Base-by-base conservation (phyloP, 2,113 vertebrate species). In the Accipiter cooperii region DNA sequence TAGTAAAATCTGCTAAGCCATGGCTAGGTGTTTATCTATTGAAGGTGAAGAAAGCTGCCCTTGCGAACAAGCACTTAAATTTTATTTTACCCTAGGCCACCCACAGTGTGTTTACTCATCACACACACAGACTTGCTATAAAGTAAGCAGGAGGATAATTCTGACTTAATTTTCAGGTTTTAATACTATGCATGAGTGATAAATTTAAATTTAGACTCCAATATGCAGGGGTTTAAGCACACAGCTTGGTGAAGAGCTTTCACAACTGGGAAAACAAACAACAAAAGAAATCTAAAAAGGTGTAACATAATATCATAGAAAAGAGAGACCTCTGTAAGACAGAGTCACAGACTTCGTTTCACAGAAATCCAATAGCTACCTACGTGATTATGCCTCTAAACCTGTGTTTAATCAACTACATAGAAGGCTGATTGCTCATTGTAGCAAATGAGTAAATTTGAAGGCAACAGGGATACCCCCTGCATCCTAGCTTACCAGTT, bases 31-130 rank as follows among this genome's bases (percentile, higher is more conserved):
- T 95, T 97, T 95, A 95, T 83, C 93, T 89, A 14, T 16, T 28
- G 46, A 85, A 83, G 78, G 78, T 77, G 78, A 97, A 95, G 81
- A 97, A 94, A 94, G 77, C 63, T 90, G 84, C 42, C 78, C 94
- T 90, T 65, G 42, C 0, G 1, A 96, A 94, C 85, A 87, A 91
- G 63, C 81, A 93, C 91, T 94, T 74, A 89, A 71, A 93, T 95
- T 97, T 96, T 95, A 96, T 96, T 96, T 95, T 87, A 76, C 71
- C 40, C 93, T 22, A 10, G 95, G 75, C 96, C 97, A 97, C 97
- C 96, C 96, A 97, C 91, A 66, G 70, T 85, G 70, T 95, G 89
- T 95, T 97, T 97, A 95, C 89, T 83, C 93, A 87, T 88, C 93
- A 91, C 88, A 95, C 90, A 94, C 73, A 95, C 6, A 93, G 91